Evolutionary conservation across 2,113 vertebrate genomes (phyloP), one percentile per base, ranked within the genome.

Genomic region (Siniperca knerii): DNA sequence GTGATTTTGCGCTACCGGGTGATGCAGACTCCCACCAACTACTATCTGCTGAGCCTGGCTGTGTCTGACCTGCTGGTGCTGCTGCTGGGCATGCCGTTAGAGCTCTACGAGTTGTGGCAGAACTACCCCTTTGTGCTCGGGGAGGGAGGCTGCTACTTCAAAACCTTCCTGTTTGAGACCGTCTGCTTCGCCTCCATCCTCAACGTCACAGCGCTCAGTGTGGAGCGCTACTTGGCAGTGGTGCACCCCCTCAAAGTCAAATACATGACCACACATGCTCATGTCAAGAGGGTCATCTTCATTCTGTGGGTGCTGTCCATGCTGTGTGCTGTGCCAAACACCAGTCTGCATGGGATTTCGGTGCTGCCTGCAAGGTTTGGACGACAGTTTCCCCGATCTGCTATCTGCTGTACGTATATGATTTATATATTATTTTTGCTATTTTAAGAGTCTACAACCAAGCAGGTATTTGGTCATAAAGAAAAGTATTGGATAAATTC

Each of bases 121-220:
- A 96, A 95, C 84, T 95, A 96, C 69, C 95, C 95, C 0, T 96
- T 95, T 84, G 82, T 93, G 77, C 81, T 96, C 0, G 95, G 95
- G 21, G 55, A 81, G 55, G 90, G 88, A 0, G 95, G 95, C 21
- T 95, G 95, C 90, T 95, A 93, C 86, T 96, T 96, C 58, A 96
- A 94, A 82, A 96, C 88, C 40, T 96, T 95, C 74, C 93, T 96
- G 74, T 95, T 96, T 29, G 95, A 95, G 77, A 95, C 90, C 0
- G 95, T 96, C 60, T 96, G 95, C 75, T 95, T 96, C 6, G 95
- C 95, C 35, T 96, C 95, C 1, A 91, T 96, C 60, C 94, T 96
- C 44, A 96, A 94, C 3, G 93, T 96, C 13, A 96, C 94, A 0
- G 95, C 94, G 0, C 92, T 96, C 54, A 96, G 95, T 7, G 90